These are phyloP conservation scores for Symphodus melops DNA, from an alignment of 2,113 vertebrate species.

Conservation along the genomic window DNA sequence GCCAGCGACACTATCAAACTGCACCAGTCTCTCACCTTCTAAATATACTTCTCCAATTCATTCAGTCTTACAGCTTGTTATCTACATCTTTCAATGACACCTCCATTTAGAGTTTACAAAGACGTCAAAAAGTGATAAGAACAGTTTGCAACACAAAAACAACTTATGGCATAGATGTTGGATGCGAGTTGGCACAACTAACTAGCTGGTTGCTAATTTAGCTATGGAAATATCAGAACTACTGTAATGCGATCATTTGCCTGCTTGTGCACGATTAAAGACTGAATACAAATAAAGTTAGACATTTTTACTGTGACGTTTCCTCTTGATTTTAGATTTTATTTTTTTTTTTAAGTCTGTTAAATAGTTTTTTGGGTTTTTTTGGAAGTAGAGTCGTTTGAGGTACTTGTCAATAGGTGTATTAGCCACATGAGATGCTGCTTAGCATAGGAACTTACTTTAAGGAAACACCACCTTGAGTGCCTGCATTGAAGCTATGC, in stretches of 20 bases:
- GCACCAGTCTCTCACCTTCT: constrained; percentile 32
- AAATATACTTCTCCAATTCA: constrained; percentile 8
- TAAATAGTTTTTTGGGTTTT: too few relatives aligned
- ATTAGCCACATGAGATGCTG: too few relatives aligned
- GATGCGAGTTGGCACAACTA: neutral
- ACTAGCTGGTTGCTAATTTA: neutral
- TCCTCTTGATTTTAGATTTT: too few relatives aligned
- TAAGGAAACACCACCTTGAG: too few relatives aligned
- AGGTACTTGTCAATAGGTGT: too few relatives aligned
- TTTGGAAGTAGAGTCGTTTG: too few relatives aligned
- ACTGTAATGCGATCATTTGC: neutral
- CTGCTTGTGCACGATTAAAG: too few relatives aligned
- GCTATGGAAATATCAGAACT: neutral
- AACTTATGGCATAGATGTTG: neutral
- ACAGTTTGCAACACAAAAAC: neutral
- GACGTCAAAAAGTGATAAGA: constrained; percentile 1
- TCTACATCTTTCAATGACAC: neutral
- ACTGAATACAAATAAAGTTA: too few relatives aligned
- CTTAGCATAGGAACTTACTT: too few relatives aligned
- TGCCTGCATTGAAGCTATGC: too few relatives aligned
- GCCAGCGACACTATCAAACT: constrained; percentile 21
- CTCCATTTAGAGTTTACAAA: neutral
- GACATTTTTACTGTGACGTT: too few relatives aligned
- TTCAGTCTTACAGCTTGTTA: neutral
- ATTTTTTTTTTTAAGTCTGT: too few relatives aligned